These are phyloP conservation scores for Hippocampus mohnikei DNA, from an alignment of 2,113 vertebrate species.

Conservation along the genomic window DNA sequence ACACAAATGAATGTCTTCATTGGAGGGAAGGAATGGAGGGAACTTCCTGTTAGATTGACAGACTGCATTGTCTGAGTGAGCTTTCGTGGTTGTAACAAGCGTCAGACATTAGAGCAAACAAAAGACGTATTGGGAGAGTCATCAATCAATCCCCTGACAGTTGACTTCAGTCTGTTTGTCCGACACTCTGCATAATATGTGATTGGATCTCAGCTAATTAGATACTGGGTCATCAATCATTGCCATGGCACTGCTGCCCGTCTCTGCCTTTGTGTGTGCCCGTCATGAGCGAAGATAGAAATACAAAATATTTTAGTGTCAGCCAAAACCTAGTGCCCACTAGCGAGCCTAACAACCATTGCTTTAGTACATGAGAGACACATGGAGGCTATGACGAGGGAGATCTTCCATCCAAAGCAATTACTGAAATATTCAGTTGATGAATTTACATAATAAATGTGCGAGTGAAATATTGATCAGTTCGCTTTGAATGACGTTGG, in stretches of 20 bases:
- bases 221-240: slow-evolving; percentile 99
- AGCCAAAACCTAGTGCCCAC: slow-evolving; percentile 77
- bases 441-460: slow-evolving; percentile 75
- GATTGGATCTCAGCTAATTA: slow-evolving; percentile 99
- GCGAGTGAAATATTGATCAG: slow-evolving; percentile 69
- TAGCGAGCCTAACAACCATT: slow-evolving; percentile 63
- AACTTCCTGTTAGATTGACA: slow-evolving; percentile 85
- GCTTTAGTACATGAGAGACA: slow-evolving; percentile 70
- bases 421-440: slow-evolving; percentile 70
- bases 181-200: slow-evolving; percentile 99
- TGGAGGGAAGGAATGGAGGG: slow-evolving; percentile 49
- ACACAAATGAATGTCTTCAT: slow-evolving; percentile 62
- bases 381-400: slow-evolving; percentile 50
- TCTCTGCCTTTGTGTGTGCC: slow-evolving; percentile 67
- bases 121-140: slow-evolving; percentile 91
- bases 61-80: slow-evolving; percentile 85
- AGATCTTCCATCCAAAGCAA: slow-evolving; percentile 61
- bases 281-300: slow-evolving; percentile 68
- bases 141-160: slow-evolving; percentile 98
- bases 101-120: slow-evolving; percentile 92
- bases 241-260: slow-evolving; percentile 90
- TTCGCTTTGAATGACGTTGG: slow-evolving; percentile 60
- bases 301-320: slow-evolving; percentile 71
- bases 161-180: slow-evolving; percentile 98
- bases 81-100: slow-evolving; percentile 98